phyloP scores from a whole-genome alignment of 2,888 invertebrate species.

The Ernsta delagoae region DNA sequence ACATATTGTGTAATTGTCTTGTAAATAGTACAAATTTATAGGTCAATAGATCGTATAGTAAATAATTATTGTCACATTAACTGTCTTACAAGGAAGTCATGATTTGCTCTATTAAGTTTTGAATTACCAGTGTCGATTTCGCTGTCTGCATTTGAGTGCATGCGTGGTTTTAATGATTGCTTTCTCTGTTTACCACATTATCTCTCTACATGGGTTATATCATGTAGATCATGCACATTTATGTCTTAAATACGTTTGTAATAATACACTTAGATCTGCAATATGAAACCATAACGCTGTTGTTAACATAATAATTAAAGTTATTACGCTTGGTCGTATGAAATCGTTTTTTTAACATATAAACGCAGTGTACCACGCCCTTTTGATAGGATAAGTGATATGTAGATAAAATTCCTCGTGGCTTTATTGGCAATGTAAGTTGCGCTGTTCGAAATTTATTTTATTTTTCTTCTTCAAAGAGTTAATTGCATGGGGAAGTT shows the following conservation, averaged over 20 bases:
- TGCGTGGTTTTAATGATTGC: constrained; percentile 56
- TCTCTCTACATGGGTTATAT: background rate
- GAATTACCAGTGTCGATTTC: constrained; percentile 60
- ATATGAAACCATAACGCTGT: background rate
- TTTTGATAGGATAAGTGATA: constrained; percentile 34
- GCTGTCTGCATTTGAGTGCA: constrained; percentile 38
- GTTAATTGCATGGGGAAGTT: too few relatives aligned
- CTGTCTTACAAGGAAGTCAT: constrained; percentile 53
- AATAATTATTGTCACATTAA: constrained; percentile 41
- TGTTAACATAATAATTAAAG: background rate
- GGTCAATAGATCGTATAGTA: constrained; percentile 15
- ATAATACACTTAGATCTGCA: background rate
- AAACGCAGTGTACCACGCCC: constrained; percentile 28
- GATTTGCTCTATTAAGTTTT: constrained; percentile 66
- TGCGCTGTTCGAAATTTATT: background rate
- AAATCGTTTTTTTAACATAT: constrained; percentile 5
- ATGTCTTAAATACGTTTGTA: background rate
- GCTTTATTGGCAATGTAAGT: constrained; percentile 4
- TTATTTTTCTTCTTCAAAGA: background rate
- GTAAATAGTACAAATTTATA: constrained; percentile 39
- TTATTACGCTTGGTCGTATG: background rate
- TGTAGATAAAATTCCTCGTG: constrained; percentile 28
- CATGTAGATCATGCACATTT: background rate
- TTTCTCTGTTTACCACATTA: constrained; percentile 54
- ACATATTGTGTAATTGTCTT: constrained; percentile 58